Percentiles rank a stretch among this genome's conserved stretches.
These are phyloP conservation scores for Limnodromus scolopaceus DNA, from an alignment of 2,797 vertebrate genomes.

Conservation along the genomic window DNA sequence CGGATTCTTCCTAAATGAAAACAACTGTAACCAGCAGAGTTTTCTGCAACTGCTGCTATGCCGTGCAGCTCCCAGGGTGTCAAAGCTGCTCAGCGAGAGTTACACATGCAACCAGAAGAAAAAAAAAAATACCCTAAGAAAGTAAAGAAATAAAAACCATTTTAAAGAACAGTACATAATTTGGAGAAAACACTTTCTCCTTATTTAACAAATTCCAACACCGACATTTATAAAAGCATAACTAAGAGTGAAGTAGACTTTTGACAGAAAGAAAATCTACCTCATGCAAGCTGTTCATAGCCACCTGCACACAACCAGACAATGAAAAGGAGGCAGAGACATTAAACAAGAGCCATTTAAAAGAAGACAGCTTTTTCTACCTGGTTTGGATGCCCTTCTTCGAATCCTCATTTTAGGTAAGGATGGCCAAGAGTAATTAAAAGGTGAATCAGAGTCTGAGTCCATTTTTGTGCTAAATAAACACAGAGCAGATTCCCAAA, in stretches of 20 bases:
- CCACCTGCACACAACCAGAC: background rate
- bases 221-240: background rate
- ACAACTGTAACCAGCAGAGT: background rate
- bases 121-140: background rate
- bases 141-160: background rate
- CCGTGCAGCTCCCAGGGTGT: background rate
- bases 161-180: background rate
- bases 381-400: constrained; percentile 88
- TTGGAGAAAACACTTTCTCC: background rate
- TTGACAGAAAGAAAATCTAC: background rate
- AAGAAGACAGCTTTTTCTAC: constrained; percentile 79
- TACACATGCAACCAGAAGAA: background rate
- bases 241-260: background rate
- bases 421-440: constrained; percentile 98
- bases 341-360: constrained; percentile 4
- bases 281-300: background rate
- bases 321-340: constrained; percentile 4
- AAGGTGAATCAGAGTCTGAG: constrained; percentile 95
- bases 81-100: background rate
- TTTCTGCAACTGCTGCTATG: background rate
- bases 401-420: constrained; percentile 96
- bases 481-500: constrained; percentile 46
- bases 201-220: background rate
- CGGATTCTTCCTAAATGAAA: constrained; percentile 13
- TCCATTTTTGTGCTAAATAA: constrained; percentile 80